Conservation (phyloP, 2,797 vertebrate genomes). For the Chelonia mydas region DNA sequence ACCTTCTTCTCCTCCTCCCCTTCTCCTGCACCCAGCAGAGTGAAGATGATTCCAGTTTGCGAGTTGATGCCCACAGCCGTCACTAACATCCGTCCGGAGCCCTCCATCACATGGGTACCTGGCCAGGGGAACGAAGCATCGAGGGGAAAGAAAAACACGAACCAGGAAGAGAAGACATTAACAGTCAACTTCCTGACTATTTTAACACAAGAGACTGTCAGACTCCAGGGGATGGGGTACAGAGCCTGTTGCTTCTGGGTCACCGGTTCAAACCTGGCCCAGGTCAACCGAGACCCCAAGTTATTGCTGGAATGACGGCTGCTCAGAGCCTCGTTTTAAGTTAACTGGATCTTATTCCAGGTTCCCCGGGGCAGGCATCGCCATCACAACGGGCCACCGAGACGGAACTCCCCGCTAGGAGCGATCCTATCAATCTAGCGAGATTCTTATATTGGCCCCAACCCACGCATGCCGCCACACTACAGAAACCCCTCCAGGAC, state of each 20-base stretch:
- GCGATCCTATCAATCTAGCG: no score
- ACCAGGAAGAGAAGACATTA: fast-evolving
- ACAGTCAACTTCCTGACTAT: background rate
- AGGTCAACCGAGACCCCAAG: fast-evolving
- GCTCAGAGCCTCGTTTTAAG: background rate
- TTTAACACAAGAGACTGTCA: background rate
- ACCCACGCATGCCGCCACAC: fast-evolving
- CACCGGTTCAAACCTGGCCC: background rate
- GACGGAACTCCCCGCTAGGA: background rate
- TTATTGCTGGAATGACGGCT: no score
- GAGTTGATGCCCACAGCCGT: slow-evolving; percentile 96
- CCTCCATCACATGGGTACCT: slow-evolving; percentile 99
- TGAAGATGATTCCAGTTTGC: slow-evolving; percentile 98
- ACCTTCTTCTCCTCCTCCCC: slow-evolving; percentile 91
- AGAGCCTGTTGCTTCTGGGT: fast-evolving
- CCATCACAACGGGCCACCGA: background rate
- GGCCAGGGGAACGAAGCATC: background rate
- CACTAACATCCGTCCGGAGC: slow-evolving; percentile 96
- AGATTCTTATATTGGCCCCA: background rate
- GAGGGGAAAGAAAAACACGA: background rate
- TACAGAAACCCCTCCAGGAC: background rate
- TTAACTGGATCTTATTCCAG: background rate
- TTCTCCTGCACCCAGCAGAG: slow-evolving; percentile 90
- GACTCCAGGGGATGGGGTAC: no score
- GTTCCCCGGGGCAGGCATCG: background rate